Conservation (phyloP, 2,113 vertebrate genomes). For the Thalassoma bifasciatum region DNA sequence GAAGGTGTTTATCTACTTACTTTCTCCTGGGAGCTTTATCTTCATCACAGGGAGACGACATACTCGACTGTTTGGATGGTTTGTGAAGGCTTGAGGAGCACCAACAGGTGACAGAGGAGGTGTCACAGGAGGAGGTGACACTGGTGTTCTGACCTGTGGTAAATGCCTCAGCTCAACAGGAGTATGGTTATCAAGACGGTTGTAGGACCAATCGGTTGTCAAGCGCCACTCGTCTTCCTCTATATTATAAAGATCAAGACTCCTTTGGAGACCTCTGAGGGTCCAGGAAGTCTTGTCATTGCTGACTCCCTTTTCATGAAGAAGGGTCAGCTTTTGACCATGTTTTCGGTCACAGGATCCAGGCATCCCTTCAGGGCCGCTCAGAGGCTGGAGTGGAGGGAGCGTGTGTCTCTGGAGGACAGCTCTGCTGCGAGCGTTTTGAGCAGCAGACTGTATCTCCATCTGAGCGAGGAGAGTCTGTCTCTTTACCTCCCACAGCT, state of each 20-base stretch:
- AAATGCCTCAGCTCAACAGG: not conserved
- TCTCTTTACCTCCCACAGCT: not conserved
- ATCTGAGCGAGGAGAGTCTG: not conserved
- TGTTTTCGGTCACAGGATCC: no score
- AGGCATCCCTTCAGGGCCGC: no score
- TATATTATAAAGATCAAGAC: not conserved
- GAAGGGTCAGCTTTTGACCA: no score
- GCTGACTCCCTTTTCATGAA: not conserved
- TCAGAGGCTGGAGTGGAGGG: no score
- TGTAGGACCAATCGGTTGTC: not conserved
- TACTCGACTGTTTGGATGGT: not conserved
- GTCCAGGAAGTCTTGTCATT: not conserved
- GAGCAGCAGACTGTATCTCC: not conserved
- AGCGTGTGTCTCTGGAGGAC: not conserved
- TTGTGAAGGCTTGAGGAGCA: not conserved
- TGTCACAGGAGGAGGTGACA: not conserved
- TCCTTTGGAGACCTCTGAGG: not conserved
- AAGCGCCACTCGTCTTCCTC: not conserved
- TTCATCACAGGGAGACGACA: not conserved
- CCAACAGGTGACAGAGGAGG: not conserved
- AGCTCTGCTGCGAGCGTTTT: not conserved
- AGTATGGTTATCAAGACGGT: not conserved
- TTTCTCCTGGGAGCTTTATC: not conserved
- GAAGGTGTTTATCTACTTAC: not conserved
- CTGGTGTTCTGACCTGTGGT: not conserved